Base-by-base conservation (phyloP, 1,140 invertebrate genomes). In the Drosophila neocordata region DNA sequence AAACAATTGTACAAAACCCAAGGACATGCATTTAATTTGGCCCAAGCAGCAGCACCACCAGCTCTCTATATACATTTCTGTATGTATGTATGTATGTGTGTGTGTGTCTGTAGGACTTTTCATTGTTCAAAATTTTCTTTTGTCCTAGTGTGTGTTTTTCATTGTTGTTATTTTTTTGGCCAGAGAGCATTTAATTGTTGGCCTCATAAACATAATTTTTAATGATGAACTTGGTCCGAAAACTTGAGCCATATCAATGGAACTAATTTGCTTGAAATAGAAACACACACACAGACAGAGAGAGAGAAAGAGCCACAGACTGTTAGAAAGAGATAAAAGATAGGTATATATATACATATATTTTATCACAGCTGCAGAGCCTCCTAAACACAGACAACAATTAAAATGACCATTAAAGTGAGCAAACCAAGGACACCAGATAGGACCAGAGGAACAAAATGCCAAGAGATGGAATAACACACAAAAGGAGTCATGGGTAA, bases 21-120 rank as follows among this genome's bases (percentile, higher is more conserved):
- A 63, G 61, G 61, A 63, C 61, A 63, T 63, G 61, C 61, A 63
- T 63, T 63, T 63, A 63, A 63, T 63, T 63, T 63, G 61, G 48
- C n/a, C 18, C 20, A 31, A 31, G 27, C 27, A 44, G 18, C 13
- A 41, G 13, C 37, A 41, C 1, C 37, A 8, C 4, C 27, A 48
- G 41, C 41, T 48, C 41, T 48, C 41, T 8, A 31, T 31, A 20
- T 15, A 20, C 41, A 48, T 11, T 11, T 48, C 8, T 6, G 3
- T 31, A 6, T 31, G 5, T 31, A 31, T 48, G 8, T 48, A 8
- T 48, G 41, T 18, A 3, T 20, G 41, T 18, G 15, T 11, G 41
- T 9, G 13, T 44, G 41, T 37, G 38, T 18, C 6, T 18, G 15
- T 8, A 8, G 15, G 15, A 18, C 53, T 15, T 56, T 63, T 53